phyloP scores from a whole-genome alignment of 2,797 vertebrate species.

The Prionace glauca region DNA sequence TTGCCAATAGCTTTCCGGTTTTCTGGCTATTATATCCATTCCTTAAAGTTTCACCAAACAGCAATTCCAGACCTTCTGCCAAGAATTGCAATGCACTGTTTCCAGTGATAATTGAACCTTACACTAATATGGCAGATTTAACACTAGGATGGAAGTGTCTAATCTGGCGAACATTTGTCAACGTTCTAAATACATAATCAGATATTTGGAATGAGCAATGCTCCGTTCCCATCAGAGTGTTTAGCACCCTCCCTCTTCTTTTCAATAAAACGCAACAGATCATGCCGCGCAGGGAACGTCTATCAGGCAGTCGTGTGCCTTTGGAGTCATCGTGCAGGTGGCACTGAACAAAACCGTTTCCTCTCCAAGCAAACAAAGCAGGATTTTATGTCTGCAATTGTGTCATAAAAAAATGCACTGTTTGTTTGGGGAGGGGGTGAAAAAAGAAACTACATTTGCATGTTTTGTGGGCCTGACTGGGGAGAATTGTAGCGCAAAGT shows the following conservation, averaged over 20 bases:
- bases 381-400: not conserved
- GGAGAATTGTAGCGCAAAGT: conserved; percentile 2
- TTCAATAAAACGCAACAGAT: not conserved
- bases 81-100: not conserved
- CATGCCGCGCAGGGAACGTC: not conserved
- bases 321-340: not conserved
- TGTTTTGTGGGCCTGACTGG: conserved; percentile 20
- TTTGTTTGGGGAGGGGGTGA: not conserved
- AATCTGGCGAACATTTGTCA: not conserved
- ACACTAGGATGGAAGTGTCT: not conserved
- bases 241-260: not conserved
- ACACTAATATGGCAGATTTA: not conserved
- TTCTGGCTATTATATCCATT: conserved; percentile 2
- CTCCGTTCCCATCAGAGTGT: not conserved
- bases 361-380: not conserved
- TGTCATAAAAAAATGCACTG: not conserved
- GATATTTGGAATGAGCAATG: not conserved
- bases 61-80: not conserved
- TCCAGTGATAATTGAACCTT: conserved; percentile 7
- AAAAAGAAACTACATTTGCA: conserved; percentile 22
- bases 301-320: not conserved
- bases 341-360: not conserved
- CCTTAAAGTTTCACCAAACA: not conserved
- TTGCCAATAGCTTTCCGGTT: not conserved
- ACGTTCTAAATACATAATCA: not conserved